phyloP scores from a whole-genome alignment of 2,888 invertebrate genomes.

The Teleiodes luculella region DNA sequence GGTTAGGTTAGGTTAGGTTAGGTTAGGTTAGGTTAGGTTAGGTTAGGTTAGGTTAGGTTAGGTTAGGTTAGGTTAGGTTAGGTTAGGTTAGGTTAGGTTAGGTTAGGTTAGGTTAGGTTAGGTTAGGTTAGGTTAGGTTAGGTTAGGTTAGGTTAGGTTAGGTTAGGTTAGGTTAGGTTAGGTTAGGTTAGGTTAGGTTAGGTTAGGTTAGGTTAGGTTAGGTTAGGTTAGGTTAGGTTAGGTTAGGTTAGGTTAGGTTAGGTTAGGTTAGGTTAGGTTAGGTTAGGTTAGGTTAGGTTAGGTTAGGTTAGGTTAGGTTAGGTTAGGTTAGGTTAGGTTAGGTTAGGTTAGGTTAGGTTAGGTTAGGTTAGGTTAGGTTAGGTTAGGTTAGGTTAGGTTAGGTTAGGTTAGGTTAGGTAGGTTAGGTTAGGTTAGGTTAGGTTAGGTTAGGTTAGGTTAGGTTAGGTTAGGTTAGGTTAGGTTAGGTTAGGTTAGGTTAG shows the following conservation, averaged over 20 bases:
- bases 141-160: constrained; percentile 29
- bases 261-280: constrained; percentile 18
- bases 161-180: constrained; percentile 29
- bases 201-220: constrained; percentile 30
- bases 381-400: constrained; percentile 21
- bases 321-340: constrained; percentile 21
- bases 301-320: constrained; percentile 19
- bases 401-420: constrained; percentile 20
- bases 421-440: constrained; percentile 20
- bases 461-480: constrained; percentile 19
- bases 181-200: constrained; percentile 30
- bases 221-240: constrained; percentile 30
- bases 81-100: constrained; percentile 23
- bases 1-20: constrained; percentile 21
- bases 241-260: constrained; percentile 29
- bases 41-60: constrained; percentile 24
- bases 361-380: constrained; percentile 21
- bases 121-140: constrained; percentile 23
- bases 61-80: constrained; percentile 24
- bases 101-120: constrained; percentile 22
- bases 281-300: constrained; percentile 23
- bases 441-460: constrained; percentile 15
- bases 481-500: constrained; percentile 20
- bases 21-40: constrained; percentile 24
- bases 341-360: constrained; percentile 21